A percentile compares a stretch with the other conserved stretches of the same genome.
These are phyloP conservation scores for Asobara japonica DNA, from an alignment of 1,140 invertebrate species.

Conservation along the genomic window DNA sequence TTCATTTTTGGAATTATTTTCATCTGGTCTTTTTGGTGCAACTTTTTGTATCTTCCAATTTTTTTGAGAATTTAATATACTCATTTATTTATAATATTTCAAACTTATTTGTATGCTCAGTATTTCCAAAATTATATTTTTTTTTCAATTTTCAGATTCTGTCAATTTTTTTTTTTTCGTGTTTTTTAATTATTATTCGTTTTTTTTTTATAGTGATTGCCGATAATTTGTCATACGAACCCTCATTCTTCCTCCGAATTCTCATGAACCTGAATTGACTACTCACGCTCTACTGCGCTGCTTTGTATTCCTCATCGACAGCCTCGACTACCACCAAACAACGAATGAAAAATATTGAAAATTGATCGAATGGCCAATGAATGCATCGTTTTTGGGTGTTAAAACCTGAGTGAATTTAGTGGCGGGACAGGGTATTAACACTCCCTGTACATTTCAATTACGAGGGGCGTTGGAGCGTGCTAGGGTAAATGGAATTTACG, in stretches of 20 bases:
- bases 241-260: not conserved
- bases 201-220: too few relatives aligned
- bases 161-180: too few relatives aligned
- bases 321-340: not conserved
- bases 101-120: too few relatives aligned
- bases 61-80: too few relatives aligned
- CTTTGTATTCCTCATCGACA: not conserved
- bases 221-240: too few relatives aligned
- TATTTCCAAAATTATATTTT: too few relatives aligned
- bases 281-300: not conserved
- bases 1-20: too few relatives aligned
- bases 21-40: too few relatives aligned
- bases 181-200: too few relatives aligned
- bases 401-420: not conserved
- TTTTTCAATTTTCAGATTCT: too few relatives aligned
- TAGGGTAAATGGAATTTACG: slow-evolving; percentile 17
- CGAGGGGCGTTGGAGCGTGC: not conserved
- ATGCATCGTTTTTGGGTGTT: not conserved
- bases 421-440: slow-evolving; percentile 9
- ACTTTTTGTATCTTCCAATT: slow-evolving; percentile 9
- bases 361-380: not conserved
- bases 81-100: too few relatives aligned
- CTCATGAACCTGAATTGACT: not conserved
- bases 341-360: not conserved
- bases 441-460: slow-evolving; percentile 16